A percentile compares a stretch with the other conserved stretches of the same genome.
These are phyloP conservation scores for Drosophila neotestacea DNA, from an alignment of 2,888 invertebrate genomes.

Conservation along the genomic window DNA sequence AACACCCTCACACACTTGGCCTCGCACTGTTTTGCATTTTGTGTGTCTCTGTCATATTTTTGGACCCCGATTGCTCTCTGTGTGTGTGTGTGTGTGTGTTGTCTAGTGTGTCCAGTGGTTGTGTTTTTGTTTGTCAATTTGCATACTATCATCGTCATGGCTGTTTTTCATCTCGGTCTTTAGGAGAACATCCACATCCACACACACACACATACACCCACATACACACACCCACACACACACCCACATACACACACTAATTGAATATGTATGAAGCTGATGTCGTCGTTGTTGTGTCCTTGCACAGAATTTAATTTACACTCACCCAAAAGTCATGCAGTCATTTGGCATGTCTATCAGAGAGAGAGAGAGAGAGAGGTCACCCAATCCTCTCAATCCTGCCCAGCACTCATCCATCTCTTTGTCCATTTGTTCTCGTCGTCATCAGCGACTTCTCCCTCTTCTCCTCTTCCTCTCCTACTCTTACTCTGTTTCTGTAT, in stretches of 20 bases:
- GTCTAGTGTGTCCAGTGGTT: conserved; percentile 57
- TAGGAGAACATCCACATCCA: conserved; percentile 24
- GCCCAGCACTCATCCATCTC: conserved; percentile 68
- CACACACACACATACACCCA: conserved; percentile 36
- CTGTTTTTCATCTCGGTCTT: conserved; percentile 71
- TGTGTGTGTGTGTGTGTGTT: conserved; percentile 36
- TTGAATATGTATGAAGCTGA: conserved; percentile 81
- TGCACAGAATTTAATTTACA: conserved; percentile 80
- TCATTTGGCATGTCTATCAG: conserved; percentile 81
- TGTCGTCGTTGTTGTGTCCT: conserved; percentile 59
- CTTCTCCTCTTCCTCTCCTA: conserved; percentile 11
- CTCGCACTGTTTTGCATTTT: conserved; percentile 62
- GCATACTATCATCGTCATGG: conserved; percentile 83
- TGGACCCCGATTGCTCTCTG: conserved; percentile 28
- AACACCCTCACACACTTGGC: conserved; percentile 4
- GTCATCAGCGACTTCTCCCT: conserved; percentile 42
- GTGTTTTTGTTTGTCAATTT: conserved; percentile 82
- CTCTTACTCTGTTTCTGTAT: conserved; percentile 14
- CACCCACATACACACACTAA: conserved; percentile 61
- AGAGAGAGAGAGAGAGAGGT: conserved; percentile 28
- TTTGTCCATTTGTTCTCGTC: conserved; percentile 75
- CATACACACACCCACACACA: conserved; percentile 47
- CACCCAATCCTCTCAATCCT: conserved; percentile 44
- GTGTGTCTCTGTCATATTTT: conserved; percentile 71
- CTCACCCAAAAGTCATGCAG: conserved; percentile 81